Evolutionary conservation across 2,113 vertebrate species (phyloP), one percentile per base, ranked within the genome.

Genomic region (Choloepus hoffmanni): DNA sequence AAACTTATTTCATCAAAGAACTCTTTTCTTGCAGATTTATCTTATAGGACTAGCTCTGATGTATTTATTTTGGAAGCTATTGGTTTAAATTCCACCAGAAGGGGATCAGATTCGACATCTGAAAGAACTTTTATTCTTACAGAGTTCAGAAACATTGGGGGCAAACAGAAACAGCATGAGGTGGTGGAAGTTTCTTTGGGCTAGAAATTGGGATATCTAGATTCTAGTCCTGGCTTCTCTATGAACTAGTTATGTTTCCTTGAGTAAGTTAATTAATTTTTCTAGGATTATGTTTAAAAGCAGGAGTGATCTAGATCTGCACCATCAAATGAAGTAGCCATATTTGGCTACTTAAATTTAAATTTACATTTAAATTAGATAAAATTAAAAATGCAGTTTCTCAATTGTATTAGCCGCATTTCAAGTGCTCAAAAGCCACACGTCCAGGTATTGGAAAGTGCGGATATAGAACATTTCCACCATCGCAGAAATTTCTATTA

Each of bases 241-340:
- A 77, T 48, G 85, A 19, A 93, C 9, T 72, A 53, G 53, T 63
- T 62, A 21, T 36, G 30, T 45, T 26, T 24, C 43, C 81, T 86
- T 74, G 50, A 87, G 12, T 84, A 84, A 67, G 24, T 92, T 60
- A 78, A 53, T 96, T 77, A 83, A 68, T 63, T 88, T 82, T 72
- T 88, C 55, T 33, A 48, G 19, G 50, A 70, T 48, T 72, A 48
- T 58, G 33, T 67, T 36, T 60, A 89, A 84, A 63, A 45, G 79
- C 30, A 81, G 43, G 40, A 74, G 21, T 74, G 19, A 30, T 81
- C 23, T 60, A 82, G 77, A 70, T 19, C 58, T 77, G 8, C 3
- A n/a, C 28, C 8, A 26, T 62, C 53, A 8, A 83, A 45, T 19
- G 40, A 28, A 24, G 45, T 48, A 81, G 36, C 36, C 24, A 50